Conservation (phyloP, 2,888 invertebrate species). For the Tetheella fluctuosa region DNA sequence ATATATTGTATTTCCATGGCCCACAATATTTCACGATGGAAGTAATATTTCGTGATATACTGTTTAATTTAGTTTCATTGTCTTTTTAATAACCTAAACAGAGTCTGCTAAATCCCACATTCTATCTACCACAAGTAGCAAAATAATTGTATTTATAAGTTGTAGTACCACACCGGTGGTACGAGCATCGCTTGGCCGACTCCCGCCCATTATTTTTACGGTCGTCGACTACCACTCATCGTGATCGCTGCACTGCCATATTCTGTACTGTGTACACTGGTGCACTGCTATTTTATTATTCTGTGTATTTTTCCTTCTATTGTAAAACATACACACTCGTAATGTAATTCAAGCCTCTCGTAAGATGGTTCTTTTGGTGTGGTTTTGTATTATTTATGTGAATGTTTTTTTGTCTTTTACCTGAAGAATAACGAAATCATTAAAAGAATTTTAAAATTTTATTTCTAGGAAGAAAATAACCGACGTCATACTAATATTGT, state of each 20-base stretch:
- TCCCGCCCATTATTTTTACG: slow-evolving; percentile 79
- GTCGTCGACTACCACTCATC: slow-evolving; percentile 69
- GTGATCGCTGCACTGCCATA: slow-evolving; percentile 41
- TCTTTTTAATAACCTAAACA: not conserved
- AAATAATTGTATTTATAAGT: slow-evolving; percentile 1
- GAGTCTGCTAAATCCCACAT: not conserved
- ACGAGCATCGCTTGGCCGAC: slow-evolving; percentile 40
- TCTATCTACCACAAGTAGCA: not conserved
- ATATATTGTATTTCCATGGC: no score
- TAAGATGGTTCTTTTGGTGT: no score
- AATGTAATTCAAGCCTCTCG: not conserved
- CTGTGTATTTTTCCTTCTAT: slow-evolving; percentile 7
- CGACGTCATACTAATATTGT: no score
- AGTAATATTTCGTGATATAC: no score
- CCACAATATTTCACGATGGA: no score
- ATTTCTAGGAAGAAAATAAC: no score
- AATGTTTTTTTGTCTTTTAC: no score
- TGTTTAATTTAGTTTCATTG: no score
- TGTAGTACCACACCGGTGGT: not conserved
- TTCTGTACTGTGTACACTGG: slow-evolving; percentile 24
- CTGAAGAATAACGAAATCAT: no score
- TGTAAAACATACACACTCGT: not conserved
- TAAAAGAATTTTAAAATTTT: no score
- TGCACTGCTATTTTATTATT: slow-evolving; percentile 20
- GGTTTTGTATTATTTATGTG: no score